A percentile compares a stretch with the other conserved stretches of the same genome.
Evolutionary conservation across 2,888 invertebrate genomes (phyloP).

Genomic region (Epicampocera succincta): DNA sequence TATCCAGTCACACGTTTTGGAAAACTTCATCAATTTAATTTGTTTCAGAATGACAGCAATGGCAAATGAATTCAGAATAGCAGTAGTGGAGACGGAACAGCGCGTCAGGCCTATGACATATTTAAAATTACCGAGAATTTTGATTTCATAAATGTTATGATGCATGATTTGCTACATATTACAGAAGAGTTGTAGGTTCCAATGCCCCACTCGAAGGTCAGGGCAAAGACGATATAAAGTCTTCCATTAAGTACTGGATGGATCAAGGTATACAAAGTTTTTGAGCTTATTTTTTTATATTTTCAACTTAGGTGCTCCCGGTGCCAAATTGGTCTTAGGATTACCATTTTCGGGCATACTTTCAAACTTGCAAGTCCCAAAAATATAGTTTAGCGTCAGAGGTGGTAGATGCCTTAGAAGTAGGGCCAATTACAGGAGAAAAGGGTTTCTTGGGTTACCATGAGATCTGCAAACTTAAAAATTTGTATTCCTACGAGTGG

Average conservation of each 20-base stretch:
- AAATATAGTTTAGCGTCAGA: no score
- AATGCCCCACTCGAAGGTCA: slow-evolving; percentile 75
- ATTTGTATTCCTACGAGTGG: slow-evolving; percentile 26
- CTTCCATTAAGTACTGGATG: slow-evolving; percentile 93
- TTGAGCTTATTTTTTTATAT: no score
- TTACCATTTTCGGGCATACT: slow-evolving; percentile 87
- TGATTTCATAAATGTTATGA: slow-evolving; percentile 76
- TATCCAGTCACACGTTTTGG: slow-evolving; percentile 86
- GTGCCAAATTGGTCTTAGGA: slow-evolving; percentile 87
- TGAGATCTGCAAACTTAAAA: slow-evolving; percentile 82
- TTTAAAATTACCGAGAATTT: slow-evolving; percentile 73
- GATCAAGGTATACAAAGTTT: slow-evolving; percentile 84
- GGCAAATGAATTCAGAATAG: slow-evolving; percentile 83
- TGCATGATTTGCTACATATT: slow-evolving; percentile 75
- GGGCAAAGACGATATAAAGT: slow-evolving; percentile 90
- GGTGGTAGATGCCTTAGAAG: no score
- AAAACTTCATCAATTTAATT: slow-evolving; percentile 67
- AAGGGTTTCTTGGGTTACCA: slow-evolving; percentile 88
- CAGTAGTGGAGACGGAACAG: slow-evolving; percentile 77
- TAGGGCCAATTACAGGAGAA: slow-evolving; percentile 85
- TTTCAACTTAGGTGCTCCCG: slow-evolving; percentile 82
- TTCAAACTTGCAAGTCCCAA: slow-evolving; percentile 83
- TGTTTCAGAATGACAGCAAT: no score
- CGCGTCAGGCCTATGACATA: slow-evolving; percentile 74
- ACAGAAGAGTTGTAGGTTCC: slow-evolving; percentile 71